phyloP scores from a whole-genome alignment of 92 coral and sea anemone species.

The Muricea muricata region DNA sequence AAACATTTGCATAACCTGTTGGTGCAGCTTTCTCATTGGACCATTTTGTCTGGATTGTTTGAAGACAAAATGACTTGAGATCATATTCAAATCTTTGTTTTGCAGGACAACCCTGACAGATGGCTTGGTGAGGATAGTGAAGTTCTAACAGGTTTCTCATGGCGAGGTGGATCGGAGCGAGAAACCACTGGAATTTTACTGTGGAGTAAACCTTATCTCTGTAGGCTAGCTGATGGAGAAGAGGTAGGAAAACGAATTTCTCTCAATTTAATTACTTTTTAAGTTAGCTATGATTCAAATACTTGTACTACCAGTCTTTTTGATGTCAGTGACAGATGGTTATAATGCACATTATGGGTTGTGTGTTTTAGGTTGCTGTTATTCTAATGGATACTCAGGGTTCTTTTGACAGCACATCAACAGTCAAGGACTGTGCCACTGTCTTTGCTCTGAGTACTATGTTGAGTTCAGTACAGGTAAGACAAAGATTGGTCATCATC shows the following conservation, averaged over 20 bases:
- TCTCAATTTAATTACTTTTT: no score
- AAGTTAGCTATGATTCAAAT: neutral
- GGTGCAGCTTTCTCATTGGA: no score
- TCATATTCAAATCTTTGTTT: no score
- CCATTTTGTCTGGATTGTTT: no score
- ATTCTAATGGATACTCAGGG: constrained; percentile 98
- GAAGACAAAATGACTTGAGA: no score
- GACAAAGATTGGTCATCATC: neutral
- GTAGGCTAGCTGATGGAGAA: constrained; percentile 87
- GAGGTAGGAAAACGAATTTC: constrained; percentile 68
- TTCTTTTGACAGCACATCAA: constrained; percentile 93
- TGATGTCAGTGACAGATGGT: no score
- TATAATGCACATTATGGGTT: no score
- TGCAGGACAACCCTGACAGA: constrained; percentile 64
- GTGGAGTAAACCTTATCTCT: constrained; percentile 94
- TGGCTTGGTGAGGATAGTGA: constrained; percentile 94
- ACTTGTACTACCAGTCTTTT: no score
- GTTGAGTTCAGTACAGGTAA: constrained; percentile 97
- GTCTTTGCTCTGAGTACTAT: constrained; percentile 98
- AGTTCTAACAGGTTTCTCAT: constrained; percentile 92
- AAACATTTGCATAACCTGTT: no score
- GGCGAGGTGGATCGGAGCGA: constrained; percentile 99
- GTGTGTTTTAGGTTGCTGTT: constrained; percentile 75
- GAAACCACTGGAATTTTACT: constrained; percentile 96
- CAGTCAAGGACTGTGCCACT: constrained; percentile 98